A percentile compares a stretch with the other conserved stretches of the same genome.
These are phyloP conservation scores for Selene dorsalis DNA, from an alignment of 2,797 vertebrate genomes.

Conservation along the genomic window DNA sequence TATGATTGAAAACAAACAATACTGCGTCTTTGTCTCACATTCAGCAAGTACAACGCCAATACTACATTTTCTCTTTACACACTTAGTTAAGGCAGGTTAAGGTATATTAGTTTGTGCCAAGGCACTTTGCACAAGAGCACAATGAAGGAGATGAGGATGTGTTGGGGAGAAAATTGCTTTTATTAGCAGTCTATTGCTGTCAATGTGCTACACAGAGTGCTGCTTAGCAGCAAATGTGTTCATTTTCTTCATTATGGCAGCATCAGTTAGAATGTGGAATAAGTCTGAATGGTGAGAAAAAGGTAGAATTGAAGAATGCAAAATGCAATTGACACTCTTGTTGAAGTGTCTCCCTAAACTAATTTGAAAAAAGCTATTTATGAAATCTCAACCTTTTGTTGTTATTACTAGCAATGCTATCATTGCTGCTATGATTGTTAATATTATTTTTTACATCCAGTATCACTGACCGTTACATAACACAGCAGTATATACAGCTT, in stretches of 20 bases:
- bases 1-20: not conserved
- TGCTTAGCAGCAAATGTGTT: not conserved
- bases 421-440: not conserved
- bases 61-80: not conserved
- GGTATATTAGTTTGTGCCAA: not conserved
- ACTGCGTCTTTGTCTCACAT: not conserved
- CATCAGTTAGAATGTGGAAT: slow-evolving; percentile 13
- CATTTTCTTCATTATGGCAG: slow-evolving; percentile 1
- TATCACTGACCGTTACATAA: not conserved
- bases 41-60: not conserved
- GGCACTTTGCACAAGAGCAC: not conserved
- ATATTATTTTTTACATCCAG: not conserved
- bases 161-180: not conserved
- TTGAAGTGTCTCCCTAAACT: too few relatives aligned
- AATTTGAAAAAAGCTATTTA: not conserved
- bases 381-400: not conserved
- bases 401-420: not conserved
- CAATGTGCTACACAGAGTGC: not conserved
- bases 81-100: not conserved
- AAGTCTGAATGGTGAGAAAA: not conserved
- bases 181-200: not conserved
- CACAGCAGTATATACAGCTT: too few relatives aligned
- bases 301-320: too few relatives aligned
- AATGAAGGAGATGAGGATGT: slow-evolving; percentile 1
- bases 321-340: too few relatives aligned